These are phyloP conservation scores for Neosalanx taihuensis DNA, from an alignment of 2,797 vertebrate genomes.

Conservation along the genomic window DNA sequence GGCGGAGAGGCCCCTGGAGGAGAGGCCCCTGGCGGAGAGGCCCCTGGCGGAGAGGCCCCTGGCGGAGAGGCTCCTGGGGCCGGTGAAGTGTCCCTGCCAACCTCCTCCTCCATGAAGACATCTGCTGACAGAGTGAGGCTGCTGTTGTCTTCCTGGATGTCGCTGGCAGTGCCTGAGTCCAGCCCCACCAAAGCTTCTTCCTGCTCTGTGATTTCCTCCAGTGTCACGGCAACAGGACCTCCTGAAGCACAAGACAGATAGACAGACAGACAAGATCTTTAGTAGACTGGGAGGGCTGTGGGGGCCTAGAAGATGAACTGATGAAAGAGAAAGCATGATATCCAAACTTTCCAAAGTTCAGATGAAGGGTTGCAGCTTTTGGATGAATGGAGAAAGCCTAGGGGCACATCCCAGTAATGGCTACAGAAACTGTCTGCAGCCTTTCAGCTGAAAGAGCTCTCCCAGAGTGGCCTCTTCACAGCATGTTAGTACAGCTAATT, in stretches of 20 bases:
- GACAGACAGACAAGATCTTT: not conserved
- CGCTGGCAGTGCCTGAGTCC: conserved; percentile 49
- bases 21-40: conserved; percentile 58
- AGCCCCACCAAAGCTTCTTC: conserved; percentile 72
- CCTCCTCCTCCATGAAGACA: conserved; percentile 53
- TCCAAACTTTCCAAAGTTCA: not conserved
- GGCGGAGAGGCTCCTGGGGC: conserved; percentile 56
- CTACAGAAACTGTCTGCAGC: not conserved
- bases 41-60: conserved; percentile 31
- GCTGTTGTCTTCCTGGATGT: conserved; percentile 59
- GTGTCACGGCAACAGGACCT: conserved; percentile 62
- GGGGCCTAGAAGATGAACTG: not conserved
- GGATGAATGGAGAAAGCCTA: not conserved
- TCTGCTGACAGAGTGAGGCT: conserved; percentile 65
- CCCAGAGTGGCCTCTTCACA: not conserved
- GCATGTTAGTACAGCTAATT: not conserved
- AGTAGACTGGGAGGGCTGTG: not conserved
- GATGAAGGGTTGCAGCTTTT: not conserved
- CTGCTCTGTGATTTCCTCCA: conserved; percentile 88
- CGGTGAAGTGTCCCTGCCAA: conserved; percentile 52
- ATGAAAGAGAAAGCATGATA: not conserved
- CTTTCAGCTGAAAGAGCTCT: not conserved
- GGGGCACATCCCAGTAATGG: not conserved
- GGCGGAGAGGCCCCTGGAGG: conserved; percentile 42
- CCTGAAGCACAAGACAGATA: conserved; percentile 47